Evolutionary conservation across 2,113 vertebrate genomes (phyloP), one percentile per base, ranked within the genome.

Genomic region (Aphyosemion australe): DNA sequence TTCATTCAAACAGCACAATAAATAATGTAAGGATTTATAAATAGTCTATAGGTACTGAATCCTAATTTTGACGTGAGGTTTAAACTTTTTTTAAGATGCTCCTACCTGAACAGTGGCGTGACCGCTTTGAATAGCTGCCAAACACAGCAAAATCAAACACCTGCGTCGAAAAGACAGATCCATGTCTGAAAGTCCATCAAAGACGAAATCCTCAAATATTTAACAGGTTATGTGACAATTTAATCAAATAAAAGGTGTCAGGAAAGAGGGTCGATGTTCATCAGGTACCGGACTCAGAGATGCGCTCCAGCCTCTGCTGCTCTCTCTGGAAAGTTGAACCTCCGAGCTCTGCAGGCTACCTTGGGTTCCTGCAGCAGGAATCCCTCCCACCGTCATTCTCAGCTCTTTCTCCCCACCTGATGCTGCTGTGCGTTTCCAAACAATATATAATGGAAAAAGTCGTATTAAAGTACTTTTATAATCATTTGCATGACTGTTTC

Each of bases 61-160:
- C 26, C 26, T 4, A 2, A 26, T 26, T 26, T 5, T 26, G 26
- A 26, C 26, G 3, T 26, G 26, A 26, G 26, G 26, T 26, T 26
- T 26, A 26, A 26, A 26, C 42, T 15, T 3, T 4, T 12, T 43
- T 14, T 45, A 11, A 12, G 12, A 42, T 42, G 41, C 1, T 74
- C 87, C 72, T 77, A 92, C 91, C 91, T 92, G 90, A 39, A 87
- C 79, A 2, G 75, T 80, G 61, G 83, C 82, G 48, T 85, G 83
- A 2, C 85, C 82, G 41, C 61, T 59, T 7, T 85, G 80, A 42
- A 87, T 12, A 13, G 79, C 76, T 80, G 88, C 80, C 77, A 92
- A 67, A 82, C 75, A 90, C 75, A 92, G 74, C 58, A 92, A 67
- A 55, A 90, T 69, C 55, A 92, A 72, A 84, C 79, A 90, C 80